Base-by-base conservation (phyloP, 2,113 vertebrate genomes). In the Hemiscyllium ocellatum region DNA sequence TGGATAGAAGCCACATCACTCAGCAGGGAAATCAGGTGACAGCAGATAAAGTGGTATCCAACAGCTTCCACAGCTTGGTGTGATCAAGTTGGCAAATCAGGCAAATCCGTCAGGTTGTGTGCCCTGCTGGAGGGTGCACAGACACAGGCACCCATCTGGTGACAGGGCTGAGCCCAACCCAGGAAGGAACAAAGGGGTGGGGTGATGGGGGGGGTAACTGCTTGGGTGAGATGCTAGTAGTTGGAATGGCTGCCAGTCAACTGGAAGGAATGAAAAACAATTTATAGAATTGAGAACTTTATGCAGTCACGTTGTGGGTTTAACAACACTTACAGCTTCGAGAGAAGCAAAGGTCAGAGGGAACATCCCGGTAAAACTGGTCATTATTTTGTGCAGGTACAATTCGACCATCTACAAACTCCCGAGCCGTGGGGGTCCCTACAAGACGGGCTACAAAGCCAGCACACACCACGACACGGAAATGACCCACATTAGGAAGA, bases 341-440 rank as follows among this genome's bases (percentile, higher is more conserved):
- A 89, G 52, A 89, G 86, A n/a, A 19, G 29, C 87, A 65, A 65
- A 83, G 47, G 47, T 8, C 52, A 19, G 29, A 19, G 65, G 56
- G 13, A n/a, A 4, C 56, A 20, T 56, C 52, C 3, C 2, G 2
- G 33, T 65, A 90, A 76, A 65, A 33, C 52, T 61, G 29, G 26
- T 33, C 26, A 61, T 90, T n/a, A 95, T 97, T 72, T 96, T 93
- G 96, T 97, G 52, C 96, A 99, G 98, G 68, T 98, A 98, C 96
- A 98, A 98, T 95, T 97, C 98, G 0, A 98, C 98, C 94, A 97
- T 98, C 96, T 99, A 99, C 96, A 98, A 98, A 0, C 97, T 98
- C 0, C 97, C 98, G 0, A 98, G 98, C 26, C 96, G 97, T 20
- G 98, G 98, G 61, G 97, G 97, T 0, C 96, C 97, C 96, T 99